These are phyloP conservation scores for Nyctibius grandis DNA, from an alignment of 2,797 vertebrate species.

Conservation along the genomic window DNA sequence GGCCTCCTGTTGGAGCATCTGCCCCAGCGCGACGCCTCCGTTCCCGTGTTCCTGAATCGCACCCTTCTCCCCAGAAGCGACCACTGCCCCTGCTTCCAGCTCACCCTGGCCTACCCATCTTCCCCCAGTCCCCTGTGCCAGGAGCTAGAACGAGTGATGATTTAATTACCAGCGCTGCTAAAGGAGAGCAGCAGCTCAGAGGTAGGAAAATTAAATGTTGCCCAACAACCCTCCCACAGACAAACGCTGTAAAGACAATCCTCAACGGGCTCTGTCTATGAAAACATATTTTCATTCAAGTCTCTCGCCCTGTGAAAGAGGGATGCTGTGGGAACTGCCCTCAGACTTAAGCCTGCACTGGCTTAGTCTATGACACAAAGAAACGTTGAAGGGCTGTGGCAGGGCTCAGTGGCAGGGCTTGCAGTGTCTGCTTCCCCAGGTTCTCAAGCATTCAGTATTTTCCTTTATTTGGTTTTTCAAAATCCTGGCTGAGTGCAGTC, in stretches of 20 bases:
- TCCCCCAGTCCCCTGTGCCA: not conserved
- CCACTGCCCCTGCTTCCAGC: not conserved
- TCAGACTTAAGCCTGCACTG: not conserved
- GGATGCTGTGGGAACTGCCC: not conserved
- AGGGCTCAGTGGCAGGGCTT: not conserved
- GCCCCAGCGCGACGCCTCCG: fast-evolving
- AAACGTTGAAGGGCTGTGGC: not conserved
- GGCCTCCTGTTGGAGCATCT: not conserved
- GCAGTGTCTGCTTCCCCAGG: not conserved
- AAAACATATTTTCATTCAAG: not conserved
- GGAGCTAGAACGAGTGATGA: not conserved
- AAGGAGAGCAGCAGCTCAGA: not conserved
- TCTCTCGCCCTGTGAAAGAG: fast-evolving
- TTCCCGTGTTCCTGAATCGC: not conserved
- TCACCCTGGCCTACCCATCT: not conserved
- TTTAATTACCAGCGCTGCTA: not conserved
- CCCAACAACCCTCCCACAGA: not conserved
- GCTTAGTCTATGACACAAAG: not conserved
- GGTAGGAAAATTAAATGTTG: not conserved
- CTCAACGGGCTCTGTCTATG: not conserved
- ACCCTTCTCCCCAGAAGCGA: not conserved
- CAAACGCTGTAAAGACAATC: not conserved
- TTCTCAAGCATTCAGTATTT: not conserved
- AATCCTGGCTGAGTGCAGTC: not conserved
- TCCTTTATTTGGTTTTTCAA: conserved; percentile 30